These are phyloP conservation scores for Pelecanoides urinatrix DNA, from an alignment of 2,113 vertebrate species.

Conservation along the genomic window DNA sequence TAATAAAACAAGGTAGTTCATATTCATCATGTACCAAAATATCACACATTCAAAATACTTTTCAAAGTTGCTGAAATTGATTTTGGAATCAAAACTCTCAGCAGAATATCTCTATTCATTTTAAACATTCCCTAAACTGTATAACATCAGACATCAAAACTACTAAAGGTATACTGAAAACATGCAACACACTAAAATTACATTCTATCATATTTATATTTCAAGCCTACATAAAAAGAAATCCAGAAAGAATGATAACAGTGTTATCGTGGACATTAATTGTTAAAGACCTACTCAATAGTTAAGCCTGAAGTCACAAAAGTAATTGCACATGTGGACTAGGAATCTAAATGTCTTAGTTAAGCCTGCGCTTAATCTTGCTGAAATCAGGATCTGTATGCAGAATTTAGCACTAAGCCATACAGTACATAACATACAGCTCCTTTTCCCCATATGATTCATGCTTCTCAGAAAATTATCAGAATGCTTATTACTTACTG, in stretches of 20 bases:
- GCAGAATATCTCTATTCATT: neutral
- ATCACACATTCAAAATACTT: neutral
- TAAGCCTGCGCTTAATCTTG: neutral
- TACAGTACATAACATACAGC: neutral
- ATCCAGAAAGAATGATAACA: neutral
- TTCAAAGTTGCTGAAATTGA: neutral
- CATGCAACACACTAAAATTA: neutral
- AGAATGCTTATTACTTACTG: slow-evolving; percentile 74
- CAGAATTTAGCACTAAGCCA: neutral
- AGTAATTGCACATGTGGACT: neutral
- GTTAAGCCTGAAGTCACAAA: neutral
- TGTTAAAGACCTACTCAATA: neutral
- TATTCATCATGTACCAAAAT: neutral
- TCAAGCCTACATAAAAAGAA: neutral
- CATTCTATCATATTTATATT: neutral
- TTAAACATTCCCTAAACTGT: neutral
- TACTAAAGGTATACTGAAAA: neutral
- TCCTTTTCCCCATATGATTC: neutral
- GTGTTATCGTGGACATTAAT: too few relatives aligned
- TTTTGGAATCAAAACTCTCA: neutral
- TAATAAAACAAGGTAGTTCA: neutral
- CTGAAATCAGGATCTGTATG: neutral
- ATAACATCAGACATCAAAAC: neutral
- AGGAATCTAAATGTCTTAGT: neutral
- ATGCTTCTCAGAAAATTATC: neutral